These are phyloP conservation scores for Agrochola macilenta DNA, from an alignment of 2,888 invertebrate species.

Conservation along the genomic window DNA sequence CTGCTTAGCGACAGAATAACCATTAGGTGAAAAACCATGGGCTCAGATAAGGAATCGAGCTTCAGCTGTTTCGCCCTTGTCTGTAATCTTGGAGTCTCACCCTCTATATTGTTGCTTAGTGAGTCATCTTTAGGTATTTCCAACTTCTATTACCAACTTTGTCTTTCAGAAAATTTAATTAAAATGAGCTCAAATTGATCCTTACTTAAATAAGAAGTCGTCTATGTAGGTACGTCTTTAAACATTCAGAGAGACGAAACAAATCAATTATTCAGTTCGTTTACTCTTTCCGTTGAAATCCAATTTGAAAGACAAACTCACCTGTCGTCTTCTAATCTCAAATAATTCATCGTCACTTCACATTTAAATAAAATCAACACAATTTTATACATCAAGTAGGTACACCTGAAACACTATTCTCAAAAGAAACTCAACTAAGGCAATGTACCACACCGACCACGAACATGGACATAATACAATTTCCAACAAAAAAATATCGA, in stretches of 20 bases:
- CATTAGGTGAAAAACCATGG: neutral
- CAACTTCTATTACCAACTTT: neutral
- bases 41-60: neutral
- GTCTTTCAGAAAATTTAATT: neutral
- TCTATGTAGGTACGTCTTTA: neutral
- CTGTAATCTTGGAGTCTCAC: neutral
- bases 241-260: neutral
- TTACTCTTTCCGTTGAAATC: neutral
- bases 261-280: neutral
- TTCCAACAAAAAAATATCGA: conserved; percentile 60
- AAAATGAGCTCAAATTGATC: neutral
- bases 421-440: conserved; percentile 19
- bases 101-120: neutral
- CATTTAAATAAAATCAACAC: conserved; percentile 43
- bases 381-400: conserved; percentile 33
- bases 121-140: neutral
- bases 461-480: conserved; percentile 59
- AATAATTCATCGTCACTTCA: conserved; percentile 49
- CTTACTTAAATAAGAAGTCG: neutral
- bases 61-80: no score
- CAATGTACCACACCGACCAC: conserved; percentile 51
- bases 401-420: conserved; percentile 18
- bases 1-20: neutral
- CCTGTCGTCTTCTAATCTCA: conserved; percentile 23
- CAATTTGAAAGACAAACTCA: conserved; percentile 22